These are phyloP conservation scores for Tachystola acroxantha DNA, from an alignment of 2,888 invertebrate genomes.

Conservation along the genomic window DNA sequence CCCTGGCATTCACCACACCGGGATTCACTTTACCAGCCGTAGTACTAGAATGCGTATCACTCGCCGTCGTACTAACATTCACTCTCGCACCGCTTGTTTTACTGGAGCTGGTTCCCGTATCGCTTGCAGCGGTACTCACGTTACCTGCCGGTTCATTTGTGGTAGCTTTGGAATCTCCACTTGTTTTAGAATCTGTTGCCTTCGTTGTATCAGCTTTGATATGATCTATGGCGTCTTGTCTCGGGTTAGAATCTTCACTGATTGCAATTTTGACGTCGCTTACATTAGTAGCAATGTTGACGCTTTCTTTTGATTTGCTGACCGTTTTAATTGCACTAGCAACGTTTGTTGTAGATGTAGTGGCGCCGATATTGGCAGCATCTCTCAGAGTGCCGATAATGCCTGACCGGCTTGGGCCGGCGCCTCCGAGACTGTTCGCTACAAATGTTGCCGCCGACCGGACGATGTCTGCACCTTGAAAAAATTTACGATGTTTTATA, in stretches of 20 bases:
- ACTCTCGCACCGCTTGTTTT: background rate
- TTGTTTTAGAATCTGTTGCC: background rate
- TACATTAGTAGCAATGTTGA: background rate
- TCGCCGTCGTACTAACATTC: background rate
- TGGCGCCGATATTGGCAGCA: background rate
- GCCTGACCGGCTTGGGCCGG: conserved; percentile 12
- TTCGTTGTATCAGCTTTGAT: conserved; percentile 16
- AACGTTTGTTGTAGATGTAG: background rate
- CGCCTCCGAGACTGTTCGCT: conserved; percentile 1
- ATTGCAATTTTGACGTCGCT: background rate
- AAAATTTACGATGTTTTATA: no score
- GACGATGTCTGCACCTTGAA: conserved; percentile 7
- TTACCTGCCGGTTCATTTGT: background rate
- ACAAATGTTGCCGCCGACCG: conserved; percentile 9
- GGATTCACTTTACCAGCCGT: conserved; percentile 1
- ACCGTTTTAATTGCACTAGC: background rate
- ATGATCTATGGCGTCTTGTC: conserved; percentile 3
- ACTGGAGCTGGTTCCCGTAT: background rate
- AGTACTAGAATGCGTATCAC: conserved; percentile 4
- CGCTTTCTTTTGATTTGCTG: background rate
- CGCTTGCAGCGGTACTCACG: conserved; percentile 1
- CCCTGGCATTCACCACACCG: background rate
- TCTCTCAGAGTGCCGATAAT: conserved; percentile 14
- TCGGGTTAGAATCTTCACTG: background rate
- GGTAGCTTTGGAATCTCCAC: background rate